phyloP scores from a whole-genome alignment of 2,888 invertebrate genomes.

The Melieria omissa region DNA sequence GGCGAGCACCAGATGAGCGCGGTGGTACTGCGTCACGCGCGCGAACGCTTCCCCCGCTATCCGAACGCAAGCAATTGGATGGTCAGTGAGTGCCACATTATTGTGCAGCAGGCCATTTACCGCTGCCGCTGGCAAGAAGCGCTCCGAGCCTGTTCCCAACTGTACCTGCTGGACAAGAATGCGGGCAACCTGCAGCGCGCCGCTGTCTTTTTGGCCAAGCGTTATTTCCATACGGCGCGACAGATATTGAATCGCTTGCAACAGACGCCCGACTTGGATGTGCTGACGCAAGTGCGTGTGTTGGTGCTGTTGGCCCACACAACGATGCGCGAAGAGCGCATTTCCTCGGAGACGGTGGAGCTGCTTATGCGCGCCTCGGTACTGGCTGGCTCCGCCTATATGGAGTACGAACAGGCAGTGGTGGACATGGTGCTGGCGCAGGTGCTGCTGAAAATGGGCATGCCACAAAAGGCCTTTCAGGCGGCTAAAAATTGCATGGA shows the following conservation, averaged over 20 bases:
- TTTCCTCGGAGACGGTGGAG: slow-evolving; percentile 71
- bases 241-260: slow-evolving; percentile 57
- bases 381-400: slow-evolving; percentile 77
- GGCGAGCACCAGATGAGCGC: slow-evolving; percentile 71
- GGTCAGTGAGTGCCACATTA: slow-evolving; percentile 72
- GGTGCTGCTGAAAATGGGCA: slow-evolving; percentile 77
- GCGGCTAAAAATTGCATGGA: slow-evolving; percentile 78
- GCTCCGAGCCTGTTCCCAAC: slow-evolving; percentile 74
- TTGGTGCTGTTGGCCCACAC: slow-evolving; percentile 78
- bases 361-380: slow-evolving; percentile 79
- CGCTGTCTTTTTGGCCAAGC: slow-evolving; percentile 63
- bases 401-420: slow-evolving; percentile 80
- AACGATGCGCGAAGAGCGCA: slow-evolving; percentile 67
- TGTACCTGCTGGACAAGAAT: slow-evolving; percentile 75
- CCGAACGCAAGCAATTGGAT: slow-evolving; percentile 76
- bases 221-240: slow-evolving; percentile 64
- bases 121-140: slow-evolving; percentile 76
- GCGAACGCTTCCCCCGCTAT: slow-evolving; percentile 74
- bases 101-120: slow-evolving; percentile 68
- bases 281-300: slow-evolving; percentile 70
- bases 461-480: slow-evolving; percentile 80
- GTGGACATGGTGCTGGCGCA: slow-evolving; percentile 84
- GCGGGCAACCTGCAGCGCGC: slow-evolving; percentile 72
- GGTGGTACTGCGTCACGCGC: slow-evolving; percentile 73
- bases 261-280: slow-evolving; percentile 64